phyloP scores from a whole-genome alignment of 2,113 vertebrate species.

The Leptocoma aspasia region DNA sequence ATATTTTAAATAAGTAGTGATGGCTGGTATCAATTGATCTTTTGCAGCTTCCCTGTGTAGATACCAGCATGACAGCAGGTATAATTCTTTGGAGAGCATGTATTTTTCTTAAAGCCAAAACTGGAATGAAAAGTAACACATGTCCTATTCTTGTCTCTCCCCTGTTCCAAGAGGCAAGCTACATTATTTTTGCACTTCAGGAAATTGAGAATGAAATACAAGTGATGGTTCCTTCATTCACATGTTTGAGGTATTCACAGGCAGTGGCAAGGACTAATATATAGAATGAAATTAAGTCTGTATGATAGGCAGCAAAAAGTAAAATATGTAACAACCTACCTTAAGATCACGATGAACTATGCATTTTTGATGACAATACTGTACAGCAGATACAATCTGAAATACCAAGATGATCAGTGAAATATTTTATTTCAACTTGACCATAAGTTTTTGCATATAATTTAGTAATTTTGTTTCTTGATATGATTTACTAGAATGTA shows the following conservation, averaged over 20 bases:
- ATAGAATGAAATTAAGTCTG: not conserved
- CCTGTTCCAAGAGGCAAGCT: not conserved
- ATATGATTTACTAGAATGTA: not conserved
- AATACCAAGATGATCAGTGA: slow-evolving; percentile 59
- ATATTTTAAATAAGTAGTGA: not conserved
- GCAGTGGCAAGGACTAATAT: not conserved
- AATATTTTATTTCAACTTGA: not conserved
- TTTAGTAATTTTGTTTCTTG: not conserved
- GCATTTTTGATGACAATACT: slow-evolving; percentile 96
- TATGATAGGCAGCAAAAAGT: not conserved
- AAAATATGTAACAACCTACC: slow-evolving; percentile 70
- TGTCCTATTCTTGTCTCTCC: not conserved
- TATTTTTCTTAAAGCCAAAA: not conserved
- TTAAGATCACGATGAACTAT: slow-evolving; percentile 98
- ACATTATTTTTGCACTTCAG: not conserved
- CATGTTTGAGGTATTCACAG: not conserved
- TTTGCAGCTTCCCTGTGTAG: not conserved
- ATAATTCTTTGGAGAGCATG: not conserved
- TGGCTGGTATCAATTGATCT: not conserved
- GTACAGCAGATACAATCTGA: slow-evolving; percentile 98
- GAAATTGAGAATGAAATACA: not conserved
- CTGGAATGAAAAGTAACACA: not conserved
- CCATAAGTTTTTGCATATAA: not conserved
- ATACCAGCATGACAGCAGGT: not conserved
- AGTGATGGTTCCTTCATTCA: not conserved